phyloP scores from a whole-genome alignment of 2,113 vertebrate species.

The Melanocharis versteri region DNA sequence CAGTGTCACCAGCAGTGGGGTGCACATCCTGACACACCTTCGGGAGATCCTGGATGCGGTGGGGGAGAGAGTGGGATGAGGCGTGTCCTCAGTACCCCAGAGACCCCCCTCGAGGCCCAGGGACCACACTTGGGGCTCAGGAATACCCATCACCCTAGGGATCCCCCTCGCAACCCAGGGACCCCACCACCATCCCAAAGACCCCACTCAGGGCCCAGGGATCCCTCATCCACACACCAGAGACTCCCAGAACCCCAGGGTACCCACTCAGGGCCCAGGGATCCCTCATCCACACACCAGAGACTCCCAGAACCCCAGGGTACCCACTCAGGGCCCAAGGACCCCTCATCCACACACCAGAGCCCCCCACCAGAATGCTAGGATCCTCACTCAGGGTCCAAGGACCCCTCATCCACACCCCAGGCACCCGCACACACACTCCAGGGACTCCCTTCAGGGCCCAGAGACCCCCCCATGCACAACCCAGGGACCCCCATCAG shows the following conservation, averaged over 20 bases:
- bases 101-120: neutral
- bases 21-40: neutral
- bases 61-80: neutral
- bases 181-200: neutral
- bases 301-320: too few relatives aligned
- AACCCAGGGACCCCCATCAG: neutral
- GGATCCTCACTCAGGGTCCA: neutral
- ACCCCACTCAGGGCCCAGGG: neutral
- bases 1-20: neutral
- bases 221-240: neutral
- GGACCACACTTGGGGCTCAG: neutral
- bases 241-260: neutral
- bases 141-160: neutral
- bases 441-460: neutral
- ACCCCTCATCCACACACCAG: neutral
- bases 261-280: neutral
- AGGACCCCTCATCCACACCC: neutral
- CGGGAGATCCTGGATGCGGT: neutral
- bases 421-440: neutral
- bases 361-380: neutral
- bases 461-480: neutral
- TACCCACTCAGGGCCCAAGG: neutral
- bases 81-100: accelerated
- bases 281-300: too few relatives aligned
- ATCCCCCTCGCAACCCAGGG: accelerated